These are phyloP conservation scores for Neomonachus schauinslandi DNA, from an alignment of 2,113 vertebrate species.

Conservation along the genomic window DNA sequence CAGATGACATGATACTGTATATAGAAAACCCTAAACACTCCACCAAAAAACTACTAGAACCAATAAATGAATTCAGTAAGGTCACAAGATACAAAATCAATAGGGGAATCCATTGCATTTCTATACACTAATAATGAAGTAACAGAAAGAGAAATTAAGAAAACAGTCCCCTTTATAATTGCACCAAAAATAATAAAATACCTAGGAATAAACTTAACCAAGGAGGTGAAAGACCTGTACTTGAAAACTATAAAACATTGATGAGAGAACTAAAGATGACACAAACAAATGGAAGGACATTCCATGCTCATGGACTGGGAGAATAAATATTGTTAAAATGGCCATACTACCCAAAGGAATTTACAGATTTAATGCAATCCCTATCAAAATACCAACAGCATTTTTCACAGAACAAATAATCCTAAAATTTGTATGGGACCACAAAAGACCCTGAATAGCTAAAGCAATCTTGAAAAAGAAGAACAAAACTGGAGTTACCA, in stretches of 20 bases:
- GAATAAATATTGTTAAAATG: neutral
- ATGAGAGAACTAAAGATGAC: neutral
- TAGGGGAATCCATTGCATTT: neutral
- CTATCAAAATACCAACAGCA: neutral
- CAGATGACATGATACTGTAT: neutral
- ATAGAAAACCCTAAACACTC: neutral
- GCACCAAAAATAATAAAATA: neutral
- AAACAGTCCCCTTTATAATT: neutral
- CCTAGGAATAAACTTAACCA: neutral
- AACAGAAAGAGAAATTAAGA: neutral
- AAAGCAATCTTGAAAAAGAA: neutral
- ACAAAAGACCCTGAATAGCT: neutral
- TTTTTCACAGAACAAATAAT: neutral
- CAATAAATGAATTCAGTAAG: neutral
- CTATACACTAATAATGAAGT: neutral
- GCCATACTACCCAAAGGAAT: neutral
- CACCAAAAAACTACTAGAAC: neutral
- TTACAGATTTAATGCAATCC: neutral
- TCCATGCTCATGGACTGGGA: neutral
- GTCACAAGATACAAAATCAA: neutral
- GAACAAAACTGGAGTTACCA: neutral
- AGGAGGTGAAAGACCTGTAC: neutral
- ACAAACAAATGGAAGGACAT: neutral
- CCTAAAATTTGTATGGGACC: neutral
- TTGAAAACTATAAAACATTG: neutral